These are phyloP conservation scores for Sceloporus tristichus DNA, from an alignment of 2,113 vertebrate genomes.

Conservation along the genomic window DNA sequence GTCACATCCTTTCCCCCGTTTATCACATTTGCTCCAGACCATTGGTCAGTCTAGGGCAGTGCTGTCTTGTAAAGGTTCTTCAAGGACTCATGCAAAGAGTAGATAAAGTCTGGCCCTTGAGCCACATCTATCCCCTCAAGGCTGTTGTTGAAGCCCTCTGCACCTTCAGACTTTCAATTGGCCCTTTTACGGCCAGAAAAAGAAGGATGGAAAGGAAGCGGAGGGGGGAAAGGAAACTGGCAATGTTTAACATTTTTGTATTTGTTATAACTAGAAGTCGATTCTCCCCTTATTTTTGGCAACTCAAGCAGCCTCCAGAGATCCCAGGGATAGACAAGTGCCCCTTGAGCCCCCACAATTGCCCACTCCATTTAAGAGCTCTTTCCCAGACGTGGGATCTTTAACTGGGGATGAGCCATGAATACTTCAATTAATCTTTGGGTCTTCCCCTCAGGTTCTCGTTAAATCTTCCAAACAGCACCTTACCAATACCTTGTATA, in stretches of 20 bases:
- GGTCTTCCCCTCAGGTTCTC: not conserved
- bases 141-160: too few relatives aligned
- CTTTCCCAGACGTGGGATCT: too few relatives aligned
- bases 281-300: not conserved
- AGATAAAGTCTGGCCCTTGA: too few relatives aligned
- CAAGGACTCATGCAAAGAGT: too few relatives aligned
- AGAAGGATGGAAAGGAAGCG: too few relatives aligned
- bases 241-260: too few relatives aligned
- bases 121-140: too few relatives aligned
- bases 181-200: too few relatives aligned
- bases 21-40: not conserved
- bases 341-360: not conserved
- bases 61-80: not conserved
- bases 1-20: not conserved
- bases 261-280: too few relatives aligned
- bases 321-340: not conserved
- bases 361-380: not conserved
- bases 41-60: not conserved
- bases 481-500: not conserved
- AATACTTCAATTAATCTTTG: not conserved
- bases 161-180: too few relatives aligned
- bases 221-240: too few relatives aligned
- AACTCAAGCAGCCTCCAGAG: too few relatives aligned
- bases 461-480: not conserved
- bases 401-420: not conserved